These are phyloP conservation scores for Stegophylla sp. DNA, from an alignment of 2,888 invertebrate species.

Conservation along the genomic window DNA sequence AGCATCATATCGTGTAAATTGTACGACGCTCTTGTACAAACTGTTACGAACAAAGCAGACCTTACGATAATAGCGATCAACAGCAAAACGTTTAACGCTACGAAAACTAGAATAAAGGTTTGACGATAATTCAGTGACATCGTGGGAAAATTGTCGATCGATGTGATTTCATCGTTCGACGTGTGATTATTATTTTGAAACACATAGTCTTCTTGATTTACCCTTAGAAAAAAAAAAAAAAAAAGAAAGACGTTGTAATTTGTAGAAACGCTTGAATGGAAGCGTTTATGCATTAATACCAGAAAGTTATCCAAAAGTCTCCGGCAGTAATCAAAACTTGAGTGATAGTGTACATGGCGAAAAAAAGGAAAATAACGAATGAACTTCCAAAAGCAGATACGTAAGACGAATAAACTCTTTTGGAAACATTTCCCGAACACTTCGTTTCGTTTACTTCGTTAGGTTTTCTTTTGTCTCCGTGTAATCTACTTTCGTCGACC, in stretches of 20 bases:
- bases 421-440: not conserved
- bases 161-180: not conserved
- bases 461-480: not conserved
- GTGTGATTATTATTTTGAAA: slow-evolving; percentile 17
- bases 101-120: slow-evolving; percentile 70
- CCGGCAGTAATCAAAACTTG: slow-evolving; percentile 63
- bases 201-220: slow-evolving; percentile 64
- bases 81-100: slow-evolving; percentile 67
- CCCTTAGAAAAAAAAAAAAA: slow-evolving; percentile 71
- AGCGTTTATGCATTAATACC: not conserved
- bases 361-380: not conserved
- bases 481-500: too few species aligned
- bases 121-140: slow-evolving; percentile 16
- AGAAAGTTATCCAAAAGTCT: not conserved
- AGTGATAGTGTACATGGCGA: not conserved
- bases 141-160: not conserved
- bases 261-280: not conserved
- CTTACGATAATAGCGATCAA: slow-evolving; percentile 69
- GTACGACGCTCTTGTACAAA: slow-evolving; percentile 81
- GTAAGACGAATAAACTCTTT: not conserved
- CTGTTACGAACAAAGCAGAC: slow-evolving; percentile 75
- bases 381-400: not conserved
- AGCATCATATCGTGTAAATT: slow-evolving; percentile 86
- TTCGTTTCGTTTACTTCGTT: not conserved
- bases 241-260: not conserved